Percentiles rank a stretch among this genome's conserved stretches.
These are phyloP conservation scores for Alouatta caraya DNA, from an alignment of 2,797 vertebrate species.

Conservation along the genomic window DNA sequence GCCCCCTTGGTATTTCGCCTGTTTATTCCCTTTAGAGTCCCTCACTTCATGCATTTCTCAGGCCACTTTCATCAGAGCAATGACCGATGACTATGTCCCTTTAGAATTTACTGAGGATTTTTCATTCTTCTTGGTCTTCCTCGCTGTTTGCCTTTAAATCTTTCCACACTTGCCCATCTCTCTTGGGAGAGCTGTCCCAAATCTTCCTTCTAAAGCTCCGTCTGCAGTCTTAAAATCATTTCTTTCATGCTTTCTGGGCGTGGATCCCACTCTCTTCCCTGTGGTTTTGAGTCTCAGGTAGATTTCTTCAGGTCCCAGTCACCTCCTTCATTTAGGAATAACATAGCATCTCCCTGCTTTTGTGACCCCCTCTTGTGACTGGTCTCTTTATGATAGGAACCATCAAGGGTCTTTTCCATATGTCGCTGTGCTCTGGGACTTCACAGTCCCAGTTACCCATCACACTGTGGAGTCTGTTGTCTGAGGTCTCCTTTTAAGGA, in stretches of 20 bases:
- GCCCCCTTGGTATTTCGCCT: not conserved
- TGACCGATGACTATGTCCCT: not conserved
- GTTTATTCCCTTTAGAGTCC: not conserved
- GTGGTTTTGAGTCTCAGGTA: not conserved
- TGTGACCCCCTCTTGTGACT: not conserved
- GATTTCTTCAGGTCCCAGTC: not conserved
- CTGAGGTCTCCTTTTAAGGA: not conserved
- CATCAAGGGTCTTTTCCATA: not conserved
- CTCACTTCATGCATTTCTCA: not conserved
- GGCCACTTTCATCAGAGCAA: not conserved
- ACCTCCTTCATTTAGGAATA: not conserved
- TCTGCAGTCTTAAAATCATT: not conserved
- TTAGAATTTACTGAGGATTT: not conserved
- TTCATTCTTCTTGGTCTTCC: not conserved
- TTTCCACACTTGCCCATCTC: not conserved
- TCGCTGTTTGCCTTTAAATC: not conserved
- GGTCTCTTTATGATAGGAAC: not conserved
- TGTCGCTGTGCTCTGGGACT: not conserved
- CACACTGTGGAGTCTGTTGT: not conserved
- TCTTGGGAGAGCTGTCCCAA: not conserved
- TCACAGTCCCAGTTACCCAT: not conserved
- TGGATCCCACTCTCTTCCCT: not conserved
- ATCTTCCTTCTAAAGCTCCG: not conserved
- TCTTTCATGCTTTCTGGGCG: not conserved
- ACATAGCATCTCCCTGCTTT: not conserved